Conservation (phyloP, 2,888 invertebrate species). For the Neria commutata region DNA sequence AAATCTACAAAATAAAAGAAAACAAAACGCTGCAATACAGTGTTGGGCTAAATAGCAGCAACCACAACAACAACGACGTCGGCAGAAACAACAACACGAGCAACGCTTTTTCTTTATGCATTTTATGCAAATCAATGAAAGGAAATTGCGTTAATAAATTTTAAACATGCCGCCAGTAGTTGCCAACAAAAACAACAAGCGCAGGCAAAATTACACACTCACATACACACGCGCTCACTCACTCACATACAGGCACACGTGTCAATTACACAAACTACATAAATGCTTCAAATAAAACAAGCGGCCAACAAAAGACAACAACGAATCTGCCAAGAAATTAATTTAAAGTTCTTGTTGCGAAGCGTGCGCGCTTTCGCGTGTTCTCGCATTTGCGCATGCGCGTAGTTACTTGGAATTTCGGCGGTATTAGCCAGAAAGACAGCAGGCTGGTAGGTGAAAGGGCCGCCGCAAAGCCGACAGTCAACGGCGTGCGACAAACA, state of each 20-base stretch:
- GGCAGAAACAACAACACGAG: background rate
- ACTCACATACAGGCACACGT: too few relatives aligned
- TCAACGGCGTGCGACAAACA: too few relatives aligned
- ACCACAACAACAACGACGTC: background rate
- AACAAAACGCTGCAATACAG: too few relatives aligned
- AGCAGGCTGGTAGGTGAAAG: too few relatives aligned
- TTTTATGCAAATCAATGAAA: constrained; percentile 28
- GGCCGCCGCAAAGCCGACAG: too few relatives aligned
- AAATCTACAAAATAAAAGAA: background rate
- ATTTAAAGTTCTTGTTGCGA: background rate
- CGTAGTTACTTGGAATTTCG: constrained; percentile 15
- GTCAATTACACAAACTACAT: too few relatives aligned
- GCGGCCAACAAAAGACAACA: background rate
- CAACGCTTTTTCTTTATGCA: background rate
- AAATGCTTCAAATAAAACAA: too few relatives aligned
- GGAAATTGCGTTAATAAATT: constrained; percentile 26
- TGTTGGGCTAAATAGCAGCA: too few relatives aligned
- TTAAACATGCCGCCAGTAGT: constrained; percentile 9
- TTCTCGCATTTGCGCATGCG: too few relatives aligned
- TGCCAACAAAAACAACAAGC: background rate
- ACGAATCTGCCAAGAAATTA: background rate
- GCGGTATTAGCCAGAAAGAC: constrained; percentile 4
- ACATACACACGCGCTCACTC: too few relatives aligned
- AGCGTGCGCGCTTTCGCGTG: too few relatives aligned
- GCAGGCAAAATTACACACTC: too few relatives aligned